Conservation (phyloP, 1,140 invertebrate genomes). For the Zaprionus camerounensis region DNA sequence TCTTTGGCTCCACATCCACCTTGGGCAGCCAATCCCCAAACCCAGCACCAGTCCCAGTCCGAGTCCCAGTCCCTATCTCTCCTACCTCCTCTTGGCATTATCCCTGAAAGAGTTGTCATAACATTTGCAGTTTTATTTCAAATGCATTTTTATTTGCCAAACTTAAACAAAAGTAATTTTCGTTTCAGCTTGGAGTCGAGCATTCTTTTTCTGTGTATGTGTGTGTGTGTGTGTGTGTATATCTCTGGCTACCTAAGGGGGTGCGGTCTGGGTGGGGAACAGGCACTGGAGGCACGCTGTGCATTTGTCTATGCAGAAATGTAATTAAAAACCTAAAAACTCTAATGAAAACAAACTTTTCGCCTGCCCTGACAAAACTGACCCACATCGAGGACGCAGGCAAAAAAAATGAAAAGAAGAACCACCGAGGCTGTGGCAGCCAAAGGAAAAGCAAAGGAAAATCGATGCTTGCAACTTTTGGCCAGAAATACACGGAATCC, state of each 20-base stretch:
- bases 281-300: conserved; percentile 15
- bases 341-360: conserved; percentile 59
- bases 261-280: conserved; percentile 2
- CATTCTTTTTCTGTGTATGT: neutral
- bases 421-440: conserved; percentile 16
- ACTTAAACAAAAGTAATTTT: conserved; percentile 58
- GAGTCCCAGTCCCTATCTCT: neutral
- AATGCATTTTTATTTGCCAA: conserved; percentile 47
- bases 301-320: conserved; percentile 57
- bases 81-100: neutral
- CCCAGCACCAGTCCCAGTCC: neutral
- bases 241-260: conserved; percentile 5
- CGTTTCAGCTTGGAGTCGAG: conserved; percentile 31
- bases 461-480: conserved; percentile 26
- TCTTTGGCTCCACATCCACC: conserved; percentile 60
- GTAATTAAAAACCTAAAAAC: conserved; percentile 70
- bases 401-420: neutral
- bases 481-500: conserved; percentile 1
- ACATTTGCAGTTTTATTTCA: conserved; percentile 51
- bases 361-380: conserved; percentile 44
- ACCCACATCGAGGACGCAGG: conserved; percentile 53
- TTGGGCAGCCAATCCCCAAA: conserved; percentile 22
- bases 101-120: conserved; percentile 36
- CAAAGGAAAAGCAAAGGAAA: conserved; percentile 3
- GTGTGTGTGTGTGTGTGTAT: conserved; percentile 22